Percentiles rank a stretch among this genome's conserved stretches.
phyloP scores from a whole-genome alignment of 2,888 invertebrate genomes.

The Pandemis heparana region DNA sequence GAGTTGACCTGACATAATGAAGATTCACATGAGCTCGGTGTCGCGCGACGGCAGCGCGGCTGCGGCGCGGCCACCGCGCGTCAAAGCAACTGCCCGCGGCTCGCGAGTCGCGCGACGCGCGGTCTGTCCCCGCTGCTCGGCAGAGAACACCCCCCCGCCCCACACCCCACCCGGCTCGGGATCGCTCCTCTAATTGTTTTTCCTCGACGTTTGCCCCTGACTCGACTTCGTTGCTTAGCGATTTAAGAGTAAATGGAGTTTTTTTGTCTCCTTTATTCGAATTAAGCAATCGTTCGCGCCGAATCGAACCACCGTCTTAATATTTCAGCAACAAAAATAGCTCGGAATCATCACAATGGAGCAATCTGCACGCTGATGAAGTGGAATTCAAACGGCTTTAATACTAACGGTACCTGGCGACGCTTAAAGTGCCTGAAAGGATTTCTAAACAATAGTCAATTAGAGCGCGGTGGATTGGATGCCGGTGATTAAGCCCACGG shows the following conservation, averaged over 20 bases:
- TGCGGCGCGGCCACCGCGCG: not conserved
- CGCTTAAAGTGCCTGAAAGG: slow-evolving; percentile 44
- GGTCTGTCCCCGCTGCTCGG: not conserved
- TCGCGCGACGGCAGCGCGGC: slow-evolving; percentile 5
- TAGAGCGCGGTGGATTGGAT: slow-evolving; percentile 55
- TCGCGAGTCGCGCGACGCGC: slow-evolving; percentile 20
- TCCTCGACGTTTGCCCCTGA: slow-evolving; percentile 57
- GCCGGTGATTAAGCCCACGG: slow-evolving; percentile 53
- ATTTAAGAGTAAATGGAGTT: slow-evolving; percentile 53
- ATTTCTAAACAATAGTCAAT: slow-evolving; percentile 60
- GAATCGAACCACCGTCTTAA: slow-evolving; percentile 10
- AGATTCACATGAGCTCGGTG: slow-evolving; percentile 1
- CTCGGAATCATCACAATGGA: slow-evolving; percentile 21
- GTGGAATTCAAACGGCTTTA: slow-evolving; percentile 13
- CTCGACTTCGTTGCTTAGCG: slow-evolving; percentile 56
- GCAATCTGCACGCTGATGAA: slow-evolving; percentile 22
- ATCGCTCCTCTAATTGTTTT: slow-evolving; percentile 65
- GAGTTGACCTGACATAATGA: not conserved
- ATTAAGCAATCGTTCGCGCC: slow-evolving; percentile 40
- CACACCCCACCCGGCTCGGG: slow-evolving; percentile 41
- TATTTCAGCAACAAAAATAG: slow-evolving; percentile 9
- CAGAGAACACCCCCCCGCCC: slow-evolving; percentile 14
- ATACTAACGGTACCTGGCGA: slow-evolving; percentile 44
- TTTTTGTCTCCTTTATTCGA: slow-evolving; percentile 47
- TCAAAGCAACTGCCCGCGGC: slow-evolving; percentile 31